Conservation (phyloP, 2,797 vertebrate species). For the Denticeps clupeoides region DNA sequence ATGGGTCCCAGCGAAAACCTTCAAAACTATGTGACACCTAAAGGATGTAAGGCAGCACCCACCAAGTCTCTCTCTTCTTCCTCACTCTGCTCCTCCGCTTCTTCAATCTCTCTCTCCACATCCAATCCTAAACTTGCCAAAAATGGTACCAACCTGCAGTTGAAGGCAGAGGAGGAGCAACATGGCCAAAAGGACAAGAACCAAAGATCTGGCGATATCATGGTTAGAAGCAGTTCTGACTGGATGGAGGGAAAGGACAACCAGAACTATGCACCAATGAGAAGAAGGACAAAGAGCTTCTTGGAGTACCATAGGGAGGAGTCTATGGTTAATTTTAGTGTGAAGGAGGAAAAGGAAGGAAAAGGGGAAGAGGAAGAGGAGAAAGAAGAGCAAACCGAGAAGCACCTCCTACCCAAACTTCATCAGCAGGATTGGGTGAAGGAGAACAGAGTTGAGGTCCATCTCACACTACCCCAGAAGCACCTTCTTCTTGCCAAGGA, state of each 20-base stretch:
- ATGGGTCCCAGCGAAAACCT: slow-evolving; percentile 76
- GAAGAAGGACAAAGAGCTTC: slow-evolving; percentile 87
- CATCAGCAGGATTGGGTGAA: slow-evolving; percentile 52
- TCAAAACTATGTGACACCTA: slow-evolving; percentile 28
- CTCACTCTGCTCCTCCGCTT: slow-evolving; percentile 71
- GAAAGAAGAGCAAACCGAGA: slow-evolving; percentile 31
- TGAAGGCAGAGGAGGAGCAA: slow-evolving; percentile 83
- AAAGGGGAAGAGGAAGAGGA: slow-evolving; percentile 47
- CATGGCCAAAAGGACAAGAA: slow-evolving; percentile 83
- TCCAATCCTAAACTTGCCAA: slow-evolving; percentile 91
- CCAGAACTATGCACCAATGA: slow-evolving; percentile 55
- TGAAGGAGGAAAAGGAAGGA: not conserved
- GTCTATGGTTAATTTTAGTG: slow-evolving; percentile 20
- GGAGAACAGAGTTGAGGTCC: slow-evolving; percentile 56
- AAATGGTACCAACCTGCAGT: slow-evolving; percentile 93
- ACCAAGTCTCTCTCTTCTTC: slow-evolving; percentile 66
- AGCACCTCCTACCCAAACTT: slow-evolving; percentile 33
- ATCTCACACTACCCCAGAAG: slow-evolving; percentile 40
- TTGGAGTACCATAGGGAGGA: slow-evolving; percentile 76
- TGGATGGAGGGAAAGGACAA: slow-evolving; percentile 79
- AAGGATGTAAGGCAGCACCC: slow-evolving; percentile 49
- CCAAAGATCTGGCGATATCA: slow-evolving; percentile 42
- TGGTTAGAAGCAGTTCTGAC: slow-evolving; percentile 67
- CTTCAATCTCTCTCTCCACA: slow-evolving; percentile 56
- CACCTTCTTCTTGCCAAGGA: slow-evolving; percentile 34